phyloP scores from a whole-genome alignment of 2,888 invertebrate species.

The Himalopsyche kuldschensis region DNA sequence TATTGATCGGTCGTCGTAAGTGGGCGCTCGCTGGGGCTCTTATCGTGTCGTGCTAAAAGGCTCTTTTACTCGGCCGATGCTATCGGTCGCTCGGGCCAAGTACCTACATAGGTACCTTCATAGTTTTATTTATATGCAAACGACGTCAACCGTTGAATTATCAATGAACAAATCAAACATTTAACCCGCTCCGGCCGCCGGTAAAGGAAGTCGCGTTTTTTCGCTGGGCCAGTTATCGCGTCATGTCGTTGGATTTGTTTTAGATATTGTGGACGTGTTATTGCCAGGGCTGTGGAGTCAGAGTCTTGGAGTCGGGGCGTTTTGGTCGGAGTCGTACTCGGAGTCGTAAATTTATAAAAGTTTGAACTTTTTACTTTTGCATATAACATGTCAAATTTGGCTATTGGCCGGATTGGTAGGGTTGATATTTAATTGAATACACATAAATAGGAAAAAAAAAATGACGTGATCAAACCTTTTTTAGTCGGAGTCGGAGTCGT shows the following conservation, averaged over 20 bases:
- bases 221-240: not conserved
- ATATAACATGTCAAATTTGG: too few relatives aligned
- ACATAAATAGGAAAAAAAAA: too few relatives aligned
- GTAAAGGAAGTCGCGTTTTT: not conserved
- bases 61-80: not conserved
- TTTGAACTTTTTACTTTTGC: too few relatives aligned
- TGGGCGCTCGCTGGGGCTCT: not conserved
- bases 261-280: not conserved
- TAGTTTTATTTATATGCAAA: not conserved
- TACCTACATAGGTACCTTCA: not conserved
- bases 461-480: too few relatives aligned
- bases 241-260: not conserved
- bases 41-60: not conserved
- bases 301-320: too few relatives aligned
- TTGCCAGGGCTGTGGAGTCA: too few relatives aligned
- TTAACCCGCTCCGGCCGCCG: not conserved
- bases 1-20: too few relatives aligned
- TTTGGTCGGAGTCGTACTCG: too few relatives aligned
- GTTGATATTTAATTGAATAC: too few relatives aligned
- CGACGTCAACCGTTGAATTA: not conserved
- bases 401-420: too few relatives aligned
- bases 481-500: too few relatives aligned
- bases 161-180: not conserved
- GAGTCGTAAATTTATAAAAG: too few relatives aligned
- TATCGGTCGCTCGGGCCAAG: not conserved